Conservation (phyloP, 2,113 vertebrate species). For the Scytalopus superciliaris region DNA sequence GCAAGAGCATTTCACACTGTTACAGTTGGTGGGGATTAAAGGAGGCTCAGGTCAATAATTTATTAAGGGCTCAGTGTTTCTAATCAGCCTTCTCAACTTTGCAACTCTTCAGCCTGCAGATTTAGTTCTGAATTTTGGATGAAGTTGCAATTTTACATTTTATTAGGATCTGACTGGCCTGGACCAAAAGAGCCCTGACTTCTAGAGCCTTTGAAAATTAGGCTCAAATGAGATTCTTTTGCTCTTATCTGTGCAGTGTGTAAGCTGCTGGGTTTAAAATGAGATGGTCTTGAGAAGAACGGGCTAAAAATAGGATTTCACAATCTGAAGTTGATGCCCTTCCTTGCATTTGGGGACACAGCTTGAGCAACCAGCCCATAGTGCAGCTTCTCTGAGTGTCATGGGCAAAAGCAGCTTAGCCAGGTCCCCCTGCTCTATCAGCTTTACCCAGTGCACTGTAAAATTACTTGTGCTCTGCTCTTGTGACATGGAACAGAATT, state of each 20-base stretch:
- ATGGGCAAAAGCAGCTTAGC: not conserved
- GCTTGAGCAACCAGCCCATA: not conserved
- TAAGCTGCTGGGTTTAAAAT: not conserved
- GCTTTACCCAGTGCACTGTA: not conserved
- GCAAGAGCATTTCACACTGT: not conserved
- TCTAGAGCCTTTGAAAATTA: not conserved
- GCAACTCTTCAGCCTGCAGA: not conserved
- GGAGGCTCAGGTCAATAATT: not conserved
- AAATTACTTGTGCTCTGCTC: not conserved
- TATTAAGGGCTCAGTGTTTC: not conserved
- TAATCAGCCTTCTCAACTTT: not conserved
- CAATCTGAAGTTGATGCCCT: not conserved
- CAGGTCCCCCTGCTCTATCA: not conserved
- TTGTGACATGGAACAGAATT: not conserved
- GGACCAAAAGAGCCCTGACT: not conserved
- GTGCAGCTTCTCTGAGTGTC: not conserved
- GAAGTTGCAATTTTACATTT: not conserved
- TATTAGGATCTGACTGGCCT: not conserved
- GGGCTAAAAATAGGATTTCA: not conserved
- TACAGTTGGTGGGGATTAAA: not conserved
- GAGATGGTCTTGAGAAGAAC: not conserved
- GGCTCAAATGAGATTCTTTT: not conserved
- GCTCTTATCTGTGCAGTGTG: not conserved
- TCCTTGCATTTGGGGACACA: not conserved
- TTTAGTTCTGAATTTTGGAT: not conserved